Evolutionary conservation across 2,888 invertebrate genomes (phyloP).

Genomic region (Meliscaeva auricollis): DNA sequence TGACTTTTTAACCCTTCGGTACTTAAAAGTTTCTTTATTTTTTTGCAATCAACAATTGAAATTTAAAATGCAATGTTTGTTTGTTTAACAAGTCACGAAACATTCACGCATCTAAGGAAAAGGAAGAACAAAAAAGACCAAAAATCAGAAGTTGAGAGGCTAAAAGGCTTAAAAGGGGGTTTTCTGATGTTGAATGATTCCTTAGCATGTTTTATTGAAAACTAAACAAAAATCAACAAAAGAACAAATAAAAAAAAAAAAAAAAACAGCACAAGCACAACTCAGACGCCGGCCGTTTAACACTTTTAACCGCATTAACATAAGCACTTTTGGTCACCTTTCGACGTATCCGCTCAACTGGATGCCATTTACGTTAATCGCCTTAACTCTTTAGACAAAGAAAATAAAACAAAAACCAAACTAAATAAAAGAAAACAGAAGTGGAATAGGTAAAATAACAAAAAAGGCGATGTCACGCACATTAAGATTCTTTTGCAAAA

Average conservation of each 20-base stretch:
- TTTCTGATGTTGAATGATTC: neutral
- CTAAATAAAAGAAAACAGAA: conserved; percentile 4
- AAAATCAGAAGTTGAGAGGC: neutral
- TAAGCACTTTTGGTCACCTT: conserved; percentile 69
- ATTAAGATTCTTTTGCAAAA: conserved; percentile 13
- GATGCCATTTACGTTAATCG: conserved; percentile 67
- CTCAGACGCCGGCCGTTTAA: conserved; percentile 18
- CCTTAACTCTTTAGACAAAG: conserved; percentile 57
- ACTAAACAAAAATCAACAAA: conserved; percentile 27
- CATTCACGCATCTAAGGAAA: conserved; percentile 32
- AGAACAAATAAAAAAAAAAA: too few species aligned
- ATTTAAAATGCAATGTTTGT: conserved; percentile 3
- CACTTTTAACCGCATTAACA: conserved; percentile 71
- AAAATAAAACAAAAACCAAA: neutral
- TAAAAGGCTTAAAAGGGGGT: neutral
- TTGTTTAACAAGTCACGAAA: conserved; percentile 45
- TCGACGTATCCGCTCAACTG: conserved; percentile 64
- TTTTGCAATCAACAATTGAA: neutral
- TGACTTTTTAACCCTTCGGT: neutral
- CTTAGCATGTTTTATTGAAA: neutral
- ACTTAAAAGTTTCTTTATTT: too few species aligned
- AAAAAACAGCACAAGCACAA: neutral
- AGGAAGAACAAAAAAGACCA: neutral
- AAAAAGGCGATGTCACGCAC: conserved; percentile 52
- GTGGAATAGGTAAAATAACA: conserved; percentile 13